Conservation (phyloP, 1,140 invertebrate species). For the Glossosoma conforme region DNA sequence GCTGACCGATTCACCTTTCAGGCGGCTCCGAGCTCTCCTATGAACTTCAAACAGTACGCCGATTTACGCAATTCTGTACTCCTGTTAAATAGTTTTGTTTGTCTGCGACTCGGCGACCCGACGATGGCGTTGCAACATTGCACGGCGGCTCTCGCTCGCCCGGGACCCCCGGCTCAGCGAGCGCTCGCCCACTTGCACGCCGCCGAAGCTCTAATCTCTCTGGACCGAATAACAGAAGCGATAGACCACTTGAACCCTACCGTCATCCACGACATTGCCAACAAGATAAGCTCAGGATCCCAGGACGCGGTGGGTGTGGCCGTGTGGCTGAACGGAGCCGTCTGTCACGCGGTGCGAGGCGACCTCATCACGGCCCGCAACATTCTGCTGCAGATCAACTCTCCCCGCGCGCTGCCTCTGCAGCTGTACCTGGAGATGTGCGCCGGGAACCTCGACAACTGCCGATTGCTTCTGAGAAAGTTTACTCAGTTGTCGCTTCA, state of each 20-base stretch:
- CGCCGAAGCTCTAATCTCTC: conserved; percentile 80
- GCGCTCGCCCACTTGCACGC: conserved; percentile 84
- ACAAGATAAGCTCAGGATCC: conserved; percentile 40
- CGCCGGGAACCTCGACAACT: conserved; percentile 47
- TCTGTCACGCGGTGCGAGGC: conserved; percentile 44
- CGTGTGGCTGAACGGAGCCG: conserved; percentile 46
- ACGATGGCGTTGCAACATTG: conserved; percentile 58
- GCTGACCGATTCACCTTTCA: conserved; percentile 38
- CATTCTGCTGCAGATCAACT: conserved; percentile 45
- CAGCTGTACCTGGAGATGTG: conserved; percentile 50
- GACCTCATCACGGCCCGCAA: conserved; percentile 43
- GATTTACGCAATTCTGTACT: conserved; percentile 60
- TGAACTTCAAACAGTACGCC: conserved; percentile 44
- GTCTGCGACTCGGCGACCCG: conserved; percentile 80
- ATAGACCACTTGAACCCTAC: conserved; percentile 80
- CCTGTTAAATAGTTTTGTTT: conserved; percentile 75
- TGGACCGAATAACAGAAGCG: conserved; percentile 80
- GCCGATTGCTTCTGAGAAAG: conserved; percentile 43
- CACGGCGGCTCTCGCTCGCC: conserved; percentile 2
- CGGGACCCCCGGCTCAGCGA: conserved; percentile 45
- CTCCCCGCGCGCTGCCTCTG: conserved; percentile 42
- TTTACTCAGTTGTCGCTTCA: conserved; percentile 15
- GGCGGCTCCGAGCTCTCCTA: conserved; percentile 43
- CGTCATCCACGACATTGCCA: conserved; percentile 54
- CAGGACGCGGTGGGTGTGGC: conserved; percentile 44